Evolutionary conservation across 2,797 vertebrate genomes (phyloP).

Genomic region (Myotis findleyi): DNA sequence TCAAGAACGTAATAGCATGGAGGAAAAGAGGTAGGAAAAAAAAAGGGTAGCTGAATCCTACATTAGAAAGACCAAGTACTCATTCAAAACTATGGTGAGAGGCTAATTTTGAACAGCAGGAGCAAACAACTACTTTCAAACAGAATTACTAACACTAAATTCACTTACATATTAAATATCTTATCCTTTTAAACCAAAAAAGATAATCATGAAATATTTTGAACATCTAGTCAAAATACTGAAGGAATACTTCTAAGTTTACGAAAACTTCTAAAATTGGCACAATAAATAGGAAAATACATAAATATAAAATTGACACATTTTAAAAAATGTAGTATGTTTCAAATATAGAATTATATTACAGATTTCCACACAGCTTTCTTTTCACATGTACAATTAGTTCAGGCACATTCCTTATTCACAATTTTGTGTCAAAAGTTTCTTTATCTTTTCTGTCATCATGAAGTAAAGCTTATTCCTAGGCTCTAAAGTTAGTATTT

Average conservation of each 20-base stretch:
- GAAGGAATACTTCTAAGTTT: background rate
- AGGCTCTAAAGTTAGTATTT: slow-evolving; percentile 1
- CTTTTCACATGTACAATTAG: background rate
- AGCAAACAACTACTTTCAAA: background rate
- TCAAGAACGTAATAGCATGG: background rate
- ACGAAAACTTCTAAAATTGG: slow-evolving; percentile 41
- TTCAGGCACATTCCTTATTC: background rate
- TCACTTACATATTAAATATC: slow-evolving; percentile 36
- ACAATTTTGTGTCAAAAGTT: slow-evolving; percentile 12
- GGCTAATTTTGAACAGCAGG: background rate
- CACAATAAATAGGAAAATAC: background rate
- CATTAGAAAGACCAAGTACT: background rate
- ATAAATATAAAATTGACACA: background rate
- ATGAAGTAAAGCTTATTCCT: slow-evolving; percentile 4
- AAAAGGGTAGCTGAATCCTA: background rate
- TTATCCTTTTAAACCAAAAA: background rate
- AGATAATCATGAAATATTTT: slow-evolving; percentile 21
- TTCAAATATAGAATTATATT: background rate
- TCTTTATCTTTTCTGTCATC: background rate
- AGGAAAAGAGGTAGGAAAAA: background rate
- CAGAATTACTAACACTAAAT: slow-evolving; percentile 14
- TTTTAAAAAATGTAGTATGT: slow-evolving; percentile 31
- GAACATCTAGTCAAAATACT: background rate
- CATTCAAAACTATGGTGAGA: background rate
- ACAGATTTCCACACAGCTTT: background rate